phyloP scores from a whole-genome alignment of 2,888 invertebrate species.

The Acanthococcus lagerstroemiae region DNA sequence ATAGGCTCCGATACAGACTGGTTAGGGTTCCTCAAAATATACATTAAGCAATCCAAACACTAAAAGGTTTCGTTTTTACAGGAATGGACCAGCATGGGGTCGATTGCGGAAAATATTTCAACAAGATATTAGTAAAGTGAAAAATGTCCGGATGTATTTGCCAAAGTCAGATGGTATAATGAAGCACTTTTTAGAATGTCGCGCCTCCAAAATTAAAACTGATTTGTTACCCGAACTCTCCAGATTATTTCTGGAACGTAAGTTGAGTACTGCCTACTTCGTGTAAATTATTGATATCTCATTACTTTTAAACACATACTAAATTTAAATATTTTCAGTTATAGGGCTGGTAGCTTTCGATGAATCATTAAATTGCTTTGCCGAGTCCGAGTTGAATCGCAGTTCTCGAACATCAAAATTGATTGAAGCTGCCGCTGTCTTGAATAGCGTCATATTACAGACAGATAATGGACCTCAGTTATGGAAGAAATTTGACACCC shows the following conservation, averaged over 20 bases:
- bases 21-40: no score
- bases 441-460: conserved; percentile 59
- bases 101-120: conserved; percentile 66
- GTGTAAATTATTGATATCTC: background rate
- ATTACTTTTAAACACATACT: conserved; percentile 4
- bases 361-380: conserved; percentile 57
- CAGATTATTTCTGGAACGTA: conserved; percentile 69
- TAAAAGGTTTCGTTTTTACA: conserved; percentile 41
- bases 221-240: conserved; percentile 62
- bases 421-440: conserved; percentile 60
- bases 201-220: conserved; percentile 36
- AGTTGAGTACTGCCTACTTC: conserved; percentile 37
- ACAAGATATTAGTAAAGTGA: conserved; percentile 63
- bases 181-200: conserved; percentile 52
- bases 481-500: conserved; percentile 64
- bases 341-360: conserved; percentile 63
- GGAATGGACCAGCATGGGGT: conserved; percentile 78
- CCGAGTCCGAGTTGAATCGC: conserved; percentile 48
- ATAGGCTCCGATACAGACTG: no score
- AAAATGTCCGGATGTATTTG: conserved; percentile 57
- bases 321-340: conserved; percentile 50
- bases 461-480: conserved; percentile 59
- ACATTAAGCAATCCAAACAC: background rate
- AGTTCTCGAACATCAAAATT: conserved; percentile 56
- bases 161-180: conserved; percentile 54